phyloP scores from a whole-genome alignment of 2,797 vertebrate genomes.

The Distichodus sexfasciatus region DNA sequence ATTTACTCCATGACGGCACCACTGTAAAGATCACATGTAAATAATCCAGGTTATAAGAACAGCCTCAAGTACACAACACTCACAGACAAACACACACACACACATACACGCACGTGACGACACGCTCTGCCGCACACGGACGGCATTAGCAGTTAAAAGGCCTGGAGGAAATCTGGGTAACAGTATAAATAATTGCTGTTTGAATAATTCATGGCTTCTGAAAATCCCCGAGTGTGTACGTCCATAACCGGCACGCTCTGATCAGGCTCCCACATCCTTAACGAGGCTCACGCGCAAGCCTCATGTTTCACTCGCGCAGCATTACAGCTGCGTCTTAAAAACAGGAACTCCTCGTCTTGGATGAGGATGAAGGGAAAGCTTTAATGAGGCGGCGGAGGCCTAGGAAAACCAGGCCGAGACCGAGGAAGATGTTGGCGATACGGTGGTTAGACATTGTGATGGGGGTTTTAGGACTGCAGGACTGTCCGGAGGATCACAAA shows the following conservation, averaged over 20 bases:
- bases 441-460: not conserved
- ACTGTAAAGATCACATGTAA: not conserved
- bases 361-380: constrained; percentile 26
- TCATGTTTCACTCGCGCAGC: constrained; percentile 20
- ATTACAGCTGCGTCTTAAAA: constrained; percentile 13
- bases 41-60: not conserved
- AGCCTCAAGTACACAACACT: not conserved
- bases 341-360: constrained; percentile 40
- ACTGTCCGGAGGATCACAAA: not conserved
- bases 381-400: constrained; percentile 6
- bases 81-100: constrained; percentile 7
- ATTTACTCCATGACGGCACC: not conserved
- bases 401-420: constrained; percentile 19
- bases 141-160: constrained; percentile 27
- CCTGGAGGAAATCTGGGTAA: constrained; percentile 32
- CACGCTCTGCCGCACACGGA: not conserved
- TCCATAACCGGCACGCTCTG: constrained; percentile 10
- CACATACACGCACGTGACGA: not conserved
- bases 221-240: constrained; percentile 15
- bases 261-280: constrained; percentile 33
- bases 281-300: constrained; percentile 10
- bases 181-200: constrained; percentile 34
- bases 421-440: not conserved
- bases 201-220: constrained; percentile 41
- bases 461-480: not conserved